Percentiles rank a stretch among this genome's conserved stretches.
These are phyloP conservation scores for Drymodes brunneopygia DNA, from an alignment of 2,113 vertebrate genomes.

Conservation along the genomic window DNA sequence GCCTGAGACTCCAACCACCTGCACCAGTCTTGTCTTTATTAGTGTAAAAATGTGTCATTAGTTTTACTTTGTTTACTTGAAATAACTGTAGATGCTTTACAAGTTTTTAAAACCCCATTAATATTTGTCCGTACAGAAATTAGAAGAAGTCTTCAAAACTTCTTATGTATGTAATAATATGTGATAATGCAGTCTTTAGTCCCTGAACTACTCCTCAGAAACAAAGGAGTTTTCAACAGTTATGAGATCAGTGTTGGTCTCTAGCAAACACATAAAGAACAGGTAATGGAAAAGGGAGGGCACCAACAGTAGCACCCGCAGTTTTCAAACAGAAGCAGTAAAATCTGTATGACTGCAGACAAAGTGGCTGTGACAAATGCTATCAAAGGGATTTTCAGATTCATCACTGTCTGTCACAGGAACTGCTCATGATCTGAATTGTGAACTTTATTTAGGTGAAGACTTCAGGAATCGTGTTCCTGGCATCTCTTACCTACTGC, in stretches of 20 bases:
- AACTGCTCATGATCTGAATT: background rate
- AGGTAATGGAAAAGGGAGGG: background rate
- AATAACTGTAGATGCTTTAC: background rate
- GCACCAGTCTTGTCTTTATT: background rate
- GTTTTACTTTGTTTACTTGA: background rate
- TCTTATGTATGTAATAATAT: background rate
- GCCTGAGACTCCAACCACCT: background rate
- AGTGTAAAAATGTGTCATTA: background rate
- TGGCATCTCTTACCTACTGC: background rate
- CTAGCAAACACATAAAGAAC: background rate
- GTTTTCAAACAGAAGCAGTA: background rate
- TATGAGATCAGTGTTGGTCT: background rate
- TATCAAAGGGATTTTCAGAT: background rate
- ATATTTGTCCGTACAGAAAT: background rate
- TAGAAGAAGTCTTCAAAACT: background rate
- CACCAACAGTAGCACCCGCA: background rate
- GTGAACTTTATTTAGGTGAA: background rate
- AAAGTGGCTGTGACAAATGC: background rate
- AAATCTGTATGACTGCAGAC: background rate
- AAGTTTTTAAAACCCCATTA: background rate
- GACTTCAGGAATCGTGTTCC: background rate
- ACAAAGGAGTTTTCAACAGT: background rate
- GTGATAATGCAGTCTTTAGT: background rate
- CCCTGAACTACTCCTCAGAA: background rate
- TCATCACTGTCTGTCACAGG: background rate